Base-by-base conservation (phyloP, 2,797 vertebrate genomes). In the Anguilla anguilla region DNA sequence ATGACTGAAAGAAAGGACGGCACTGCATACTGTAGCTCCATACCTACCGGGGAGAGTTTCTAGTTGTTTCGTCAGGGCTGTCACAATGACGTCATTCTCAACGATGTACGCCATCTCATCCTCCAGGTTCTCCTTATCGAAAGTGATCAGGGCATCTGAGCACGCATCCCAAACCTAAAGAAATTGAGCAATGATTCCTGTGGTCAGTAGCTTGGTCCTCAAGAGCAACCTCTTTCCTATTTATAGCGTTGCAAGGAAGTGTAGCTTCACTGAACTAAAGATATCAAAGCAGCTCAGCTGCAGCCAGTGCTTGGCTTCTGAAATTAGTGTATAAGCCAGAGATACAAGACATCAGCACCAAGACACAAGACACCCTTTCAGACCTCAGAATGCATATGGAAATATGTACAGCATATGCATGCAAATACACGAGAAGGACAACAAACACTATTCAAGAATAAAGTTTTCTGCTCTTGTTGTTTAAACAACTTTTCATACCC, bases 121-220 rank as follows among this genome's bases (percentile, higher is more conserved):
- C 91, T 97, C 96, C 91, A 99, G 95, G 92, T 98, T 96, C 90
- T 98, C 97, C 95, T 98, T 98, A 96, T 99, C 98, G 89, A 99
- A 99, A 82, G 97, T 95, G 92, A 99, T 99, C 95, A 99, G 96
- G 91, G 98, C 98, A 94, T 99, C 98, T 43, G 99, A 99, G 95
- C 98, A 99, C 93, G 97, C 98, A 88, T 99, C 99, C 99, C 99
- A 99, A 90, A 99, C 98, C 99, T 99, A 96, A 92, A 93, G 94
- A 93, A 94, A 85, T 95, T 93, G 25, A n/a, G 28, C 0, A 90
- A 92, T 94, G 94, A 94, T 86, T 89, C 84, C 87, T 90, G 95
- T 39, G 94, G 95, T 93, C 91, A 87, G 89, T 89, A 89, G 92
- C 90, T 92, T 91, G 92, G 86, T 93, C 91, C 91, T 94, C 93